Percentiles rank a stretch among this genome's conserved stretches.
Evolutionary conservation across 1,140 invertebrate species (phyloP).

Genomic region (Mylabris phalerata): DNA sequence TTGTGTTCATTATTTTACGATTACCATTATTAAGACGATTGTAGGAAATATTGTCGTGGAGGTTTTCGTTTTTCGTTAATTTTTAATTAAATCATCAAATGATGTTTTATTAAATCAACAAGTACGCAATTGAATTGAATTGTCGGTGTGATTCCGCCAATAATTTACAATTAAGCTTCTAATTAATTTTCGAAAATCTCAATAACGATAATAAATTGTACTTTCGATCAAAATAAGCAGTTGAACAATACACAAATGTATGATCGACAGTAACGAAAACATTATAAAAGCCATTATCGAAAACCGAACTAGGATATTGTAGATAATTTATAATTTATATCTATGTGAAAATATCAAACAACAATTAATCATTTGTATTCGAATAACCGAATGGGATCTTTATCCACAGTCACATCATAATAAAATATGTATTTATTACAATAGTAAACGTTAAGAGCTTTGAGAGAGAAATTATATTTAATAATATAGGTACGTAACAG

Average conservation of each 20-base stretch:
- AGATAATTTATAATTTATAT: slow-evolving; percentile 14
- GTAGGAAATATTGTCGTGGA: slow-evolving; percentile 20
- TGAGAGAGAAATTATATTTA: background rate
- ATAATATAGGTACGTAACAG: slow-evolving; percentile 1
- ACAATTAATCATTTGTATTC: slow-evolving; percentile 8
- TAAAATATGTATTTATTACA: slow-evolving; percentile 20
- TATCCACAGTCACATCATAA: slow-evolving; percentile 11
- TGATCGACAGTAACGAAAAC: too few relatives aligned
- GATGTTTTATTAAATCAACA: background rate
- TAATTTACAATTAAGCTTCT: background rate
- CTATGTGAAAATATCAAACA: slow-evolving; percentile 12
- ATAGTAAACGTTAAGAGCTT: slow-evolving; percentile 17
- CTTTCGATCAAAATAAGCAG: background rate
- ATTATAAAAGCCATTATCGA: too few relatives aligned
- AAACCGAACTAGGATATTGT: slow-evolving; percentile 2
- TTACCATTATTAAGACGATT: slow-evolving; percentile 26
- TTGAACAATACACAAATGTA: too few relatives aligned
- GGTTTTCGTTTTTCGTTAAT: background rate
- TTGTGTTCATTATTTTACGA: slow-evolving; percentile 26
- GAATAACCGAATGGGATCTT: slow-evolving; percentile 5
- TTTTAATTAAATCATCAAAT: background rate
- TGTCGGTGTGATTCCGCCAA: background rate
- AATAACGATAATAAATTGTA: background rate
- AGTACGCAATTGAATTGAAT: background rate
- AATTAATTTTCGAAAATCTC: background rate